Percentiles rank a stretch among this genome's conserved stretches.
Evolutionary conservation across 2,797 vertebrate genomes (phyloP).

Genomic region (Sebastes cheni): DNA sequence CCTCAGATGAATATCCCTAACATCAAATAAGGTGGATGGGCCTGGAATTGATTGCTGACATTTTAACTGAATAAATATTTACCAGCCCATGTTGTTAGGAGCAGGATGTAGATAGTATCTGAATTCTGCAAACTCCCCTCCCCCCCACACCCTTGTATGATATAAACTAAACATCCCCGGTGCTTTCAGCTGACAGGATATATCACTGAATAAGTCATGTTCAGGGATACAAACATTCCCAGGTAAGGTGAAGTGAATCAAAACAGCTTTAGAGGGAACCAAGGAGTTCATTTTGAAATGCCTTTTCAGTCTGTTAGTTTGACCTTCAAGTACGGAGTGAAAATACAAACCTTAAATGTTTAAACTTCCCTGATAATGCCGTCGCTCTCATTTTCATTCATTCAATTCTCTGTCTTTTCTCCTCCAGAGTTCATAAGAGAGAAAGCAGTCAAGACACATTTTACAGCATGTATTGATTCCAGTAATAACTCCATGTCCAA

Average conservation of each 20-base stretch:
- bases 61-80: constrained; percentile 58
- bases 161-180: constrained; percentile 52
- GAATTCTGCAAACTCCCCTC: neutral
- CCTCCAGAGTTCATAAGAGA: constrained; percentile 18
- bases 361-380: constrained; percentile 38
- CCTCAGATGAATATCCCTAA: neutral
- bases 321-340: constrained; percentile 40
- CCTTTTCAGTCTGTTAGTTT: constrained; percentile 24
- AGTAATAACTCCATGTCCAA: constrained; percentile 60
- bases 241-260: constrained; percentile 50
- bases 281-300: constrained; percentile 34
- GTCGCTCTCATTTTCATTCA: constrained; percentile 2
- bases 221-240: constrained; percentile 62
- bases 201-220: constrained; percentile 69
- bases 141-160: neutral
- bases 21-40: neutral
- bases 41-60: constrained; percentile 41
- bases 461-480: constrained; percentile 53
- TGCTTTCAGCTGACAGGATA: constrained; percentile 46
- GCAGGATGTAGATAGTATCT: constrained; percentile 39
- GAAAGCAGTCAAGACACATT: constrained; percentile 38
- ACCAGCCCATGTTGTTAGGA: constrained; percentile 7
- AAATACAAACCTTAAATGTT: constrained; percentile 36
- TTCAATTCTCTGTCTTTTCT: neutral
- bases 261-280: constrained; percentile 47